Evolutionary conservation across 2,888 invertebrate genomes (phyloP), one percentile per base, ranked within the genome.

Genomic region (Conomelus anceps): DNA sequence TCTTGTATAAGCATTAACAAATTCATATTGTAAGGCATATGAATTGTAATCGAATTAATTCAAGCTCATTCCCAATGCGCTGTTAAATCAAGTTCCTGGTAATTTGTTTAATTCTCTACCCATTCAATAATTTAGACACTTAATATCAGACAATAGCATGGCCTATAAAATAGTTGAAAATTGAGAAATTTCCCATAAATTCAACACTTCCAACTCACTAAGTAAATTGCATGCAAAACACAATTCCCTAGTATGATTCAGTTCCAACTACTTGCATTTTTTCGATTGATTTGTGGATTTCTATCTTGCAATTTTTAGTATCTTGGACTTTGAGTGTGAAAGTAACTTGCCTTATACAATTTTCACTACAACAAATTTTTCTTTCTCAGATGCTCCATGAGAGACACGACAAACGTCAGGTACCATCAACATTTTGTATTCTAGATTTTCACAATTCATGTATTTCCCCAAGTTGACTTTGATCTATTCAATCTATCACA

Each of bases 351-450:
- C 26, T 63, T 63, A 63, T n/a, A 63, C 63, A n/a, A 63, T 63
- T 63, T n/a, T 86, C 22, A 86, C 29, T 86, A 86, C 24, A 86
- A 86, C 24, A 86, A 24, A 26, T 86, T 86, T 86, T 86, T 29
- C 86, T 86, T 86, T 86, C 86, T 86, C 86, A 86, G 86, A 86
- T 86, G 86, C 86, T 29, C 23, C 86, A 86, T 86, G 86, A 26
- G 86, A 86, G 86, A 26, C 86, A 24, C 24, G 24, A 26, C 29
- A 24, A 86, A 86, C 86, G 29, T 86, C 86, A 86, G 86, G 86
- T 86, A 86, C 29, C 86, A 26, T 23, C 22, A 86, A 86, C 86
- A 86, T 86, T 23, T 86, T 86, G 63, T 63, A 63, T 63, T 63
- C 20, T 63, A 6, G 63, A 63, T 63, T 63, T n/a, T 63, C 63